Conservation (phyloP, 2,888 invertebrate genomes). For the Heterodera filipjevi region DNA sequence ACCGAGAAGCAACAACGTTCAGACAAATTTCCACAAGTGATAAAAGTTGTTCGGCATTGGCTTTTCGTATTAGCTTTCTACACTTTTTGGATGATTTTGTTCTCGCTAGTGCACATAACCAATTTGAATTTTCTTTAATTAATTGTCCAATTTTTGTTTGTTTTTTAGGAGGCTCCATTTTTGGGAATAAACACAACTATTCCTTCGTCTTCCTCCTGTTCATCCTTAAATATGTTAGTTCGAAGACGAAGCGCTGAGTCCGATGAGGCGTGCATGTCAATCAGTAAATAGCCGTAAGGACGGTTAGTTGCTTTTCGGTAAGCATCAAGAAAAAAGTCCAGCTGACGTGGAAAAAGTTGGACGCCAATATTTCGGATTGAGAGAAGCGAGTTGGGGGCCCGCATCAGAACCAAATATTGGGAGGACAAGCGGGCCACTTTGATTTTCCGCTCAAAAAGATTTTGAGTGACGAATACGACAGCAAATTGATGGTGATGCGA, state of each 20-base stretch:
- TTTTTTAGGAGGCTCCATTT: conserved; percentile 4
- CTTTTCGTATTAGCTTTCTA: background rate
- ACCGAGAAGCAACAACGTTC: conserved; percentile 22
- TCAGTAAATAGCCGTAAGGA: conserved; percentile 34
- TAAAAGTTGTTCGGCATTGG: conserved; percentile 17
- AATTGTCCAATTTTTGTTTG: background rate
- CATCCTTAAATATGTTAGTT: conserved; percentile 37
- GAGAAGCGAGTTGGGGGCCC: conserved; percentile 16
- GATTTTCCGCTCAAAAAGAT: conserved; percentile 28
- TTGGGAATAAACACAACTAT: conserved; percentile 16
- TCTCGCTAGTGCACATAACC: background rate
- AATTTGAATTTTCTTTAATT: background rate
- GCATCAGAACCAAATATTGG: conserved; percentile 31
- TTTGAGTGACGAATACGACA: conserved; percentile 32
- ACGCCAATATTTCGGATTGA: conserved; percentile 21
- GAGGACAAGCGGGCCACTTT: conserved; percentile 25
- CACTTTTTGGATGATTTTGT: conserved; percentile 3
- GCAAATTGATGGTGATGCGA: conserved; percentile 26
- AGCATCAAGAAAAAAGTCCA: conserved; percentile 23
- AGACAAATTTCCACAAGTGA: conserved; percentile 26
- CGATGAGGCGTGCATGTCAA: conserved; percentile 33
- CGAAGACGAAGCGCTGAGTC: conserved; percentile 25
- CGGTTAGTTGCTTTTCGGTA: conserved; percentile 18
- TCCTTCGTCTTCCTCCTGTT: conserved; percentile 13
- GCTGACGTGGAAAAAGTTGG: conserved; percentile 24